Evolutionary conservation across 2,797 vertebrate species (phyloP), one percentile per base, ranked within the genome.

Genomic region (Thalassophryne amazonica): DNA sequence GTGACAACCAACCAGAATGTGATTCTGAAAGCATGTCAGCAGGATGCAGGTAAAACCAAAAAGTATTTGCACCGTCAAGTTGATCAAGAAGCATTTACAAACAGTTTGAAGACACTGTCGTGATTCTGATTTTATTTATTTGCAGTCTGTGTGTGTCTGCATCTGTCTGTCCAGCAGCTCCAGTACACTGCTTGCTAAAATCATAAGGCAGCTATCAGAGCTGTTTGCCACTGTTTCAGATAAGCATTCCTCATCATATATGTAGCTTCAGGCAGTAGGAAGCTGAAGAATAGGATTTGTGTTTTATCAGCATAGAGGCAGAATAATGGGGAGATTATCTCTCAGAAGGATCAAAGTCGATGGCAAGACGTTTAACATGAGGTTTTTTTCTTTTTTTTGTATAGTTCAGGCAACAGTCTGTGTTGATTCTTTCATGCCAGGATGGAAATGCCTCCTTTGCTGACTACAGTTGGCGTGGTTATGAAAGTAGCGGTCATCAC

Each of bases 1-100:
- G 38, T 78, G 37, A 7, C 43, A 69, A 74, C 50, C 64, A 75
- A 73, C 57, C 45, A 43, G 41, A 74, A 77, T 78, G 55, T 22
- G 23, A 67, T n/a, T 20, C 10, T 35, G 36, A 14, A 34, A 17
- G 15, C 19, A 50, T 28, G 27, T 54, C 38, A 42, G 36, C 18
- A 24, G 5, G 12, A 57, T 30, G 51, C 12, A 9, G 17, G 30
- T 6, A 31, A 23, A 53, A 48, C 10, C 8, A 17, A 8, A 16
- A 42, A 38, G 40, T 10, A 8, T 50, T 27, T 18, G 16, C 2
- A 45, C 12, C 32, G 10, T 38, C 22, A 24, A 30, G 17, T 10
- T 14, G n/a, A 25, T 49, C 3, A 24, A 0, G 13, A 17, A 27
- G 6, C 5, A 6, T 29, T 49, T 41, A 41, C 5, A 13, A 0